These are phyloP conservation scores for Pterostichus madidus DNA, from an alignment of 2,888 invertebrate genomes.

Conservation along the genomic window DNA sequence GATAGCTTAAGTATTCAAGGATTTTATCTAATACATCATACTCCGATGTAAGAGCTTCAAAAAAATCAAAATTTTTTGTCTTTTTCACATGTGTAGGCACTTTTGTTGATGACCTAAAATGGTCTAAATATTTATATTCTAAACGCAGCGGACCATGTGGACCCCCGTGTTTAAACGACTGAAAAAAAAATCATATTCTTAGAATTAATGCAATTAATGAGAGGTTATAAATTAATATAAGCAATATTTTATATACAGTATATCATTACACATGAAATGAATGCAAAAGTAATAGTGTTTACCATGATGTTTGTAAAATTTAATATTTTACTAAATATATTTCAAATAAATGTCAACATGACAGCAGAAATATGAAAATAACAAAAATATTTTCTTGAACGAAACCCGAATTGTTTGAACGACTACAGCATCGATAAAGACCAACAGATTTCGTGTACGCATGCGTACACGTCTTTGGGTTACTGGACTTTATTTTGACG, in stretches of 20 bases:
- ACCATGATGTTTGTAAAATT: neutral
- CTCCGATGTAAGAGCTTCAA: conserved; percentile 45
- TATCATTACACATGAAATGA: too few relatives aligned
- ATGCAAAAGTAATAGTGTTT: too few relatives aligned
- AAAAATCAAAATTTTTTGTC: conserved; percentile 55
- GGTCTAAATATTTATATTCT: conserved; percentile 38
- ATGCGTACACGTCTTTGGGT: neutral
- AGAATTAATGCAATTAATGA: conserved; percentile 4
- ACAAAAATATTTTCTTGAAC: conserved; percentile 11
- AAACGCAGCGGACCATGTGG: conserved; percentile 1
- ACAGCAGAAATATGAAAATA: neutral
- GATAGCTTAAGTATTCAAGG: conserved; percentile 42
- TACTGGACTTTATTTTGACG: neutral
- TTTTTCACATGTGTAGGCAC: conserved; percentile 29
- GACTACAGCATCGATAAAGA: too few relatives aligned
- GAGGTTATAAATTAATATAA: conserved; percentile 11
- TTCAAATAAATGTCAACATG: conserved; percentile 26
- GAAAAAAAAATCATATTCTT: neutral
- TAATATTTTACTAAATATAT: neutral
- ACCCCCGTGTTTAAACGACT: neutral
- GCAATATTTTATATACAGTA: neutral
- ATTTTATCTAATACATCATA: conserved; percentile 57
- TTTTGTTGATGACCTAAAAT: conserved; percentile 1
- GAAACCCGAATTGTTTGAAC: neutral
- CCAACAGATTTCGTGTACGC: neutral